A percentile compares a stretch with the other conserved stretches of the same genome.
phyloP scores from a whole-genome alignment of 2,113 vertebrate species.

The Myanophis thanlyinensis region DNA sequence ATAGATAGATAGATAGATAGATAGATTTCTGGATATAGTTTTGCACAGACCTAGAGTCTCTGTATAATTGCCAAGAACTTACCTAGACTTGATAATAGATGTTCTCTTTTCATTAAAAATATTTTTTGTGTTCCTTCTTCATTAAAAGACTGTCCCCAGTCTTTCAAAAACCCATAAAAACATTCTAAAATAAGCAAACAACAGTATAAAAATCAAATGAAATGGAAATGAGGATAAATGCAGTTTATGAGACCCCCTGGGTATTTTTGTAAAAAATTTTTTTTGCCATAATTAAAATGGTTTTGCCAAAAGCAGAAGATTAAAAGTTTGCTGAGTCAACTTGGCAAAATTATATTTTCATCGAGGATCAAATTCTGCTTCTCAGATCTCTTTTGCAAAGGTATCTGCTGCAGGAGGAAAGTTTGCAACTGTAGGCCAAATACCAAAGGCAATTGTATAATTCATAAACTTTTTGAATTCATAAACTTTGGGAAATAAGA shows the following conservation, averaged over 20 bases:
- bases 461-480: neutral
- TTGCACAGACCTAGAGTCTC: neutral
- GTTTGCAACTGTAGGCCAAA: neutral
- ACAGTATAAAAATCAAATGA: neutral
- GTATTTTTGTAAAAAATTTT: neutral
- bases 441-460: constrained; percentile 1
- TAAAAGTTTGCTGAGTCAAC: neutral
- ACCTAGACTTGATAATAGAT: neutral
- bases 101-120: neutral
- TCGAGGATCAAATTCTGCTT: neutral
- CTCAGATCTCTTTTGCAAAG: neutral
- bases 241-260: neutral
- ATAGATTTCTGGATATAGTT: neutral
- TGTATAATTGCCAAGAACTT: neutral
- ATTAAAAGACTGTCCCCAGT: neutral
- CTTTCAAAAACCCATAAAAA: neutral
- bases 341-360: neutral
- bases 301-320: neutral
- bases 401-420: neutral
- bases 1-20: neutral
- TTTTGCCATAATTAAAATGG: neutral
- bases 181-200: neutral
- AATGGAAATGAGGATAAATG: neutral
- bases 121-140: neutral
- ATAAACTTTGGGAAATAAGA: constrained; percentile 1